A percentile compares a stretch with the other conserved stretches of the same genome.
These are phyloP conservation scores for Bellardia bayeri DNA, from an alignment of 2,888 invertebrate species.

Conservation along the genomic window DNA sequence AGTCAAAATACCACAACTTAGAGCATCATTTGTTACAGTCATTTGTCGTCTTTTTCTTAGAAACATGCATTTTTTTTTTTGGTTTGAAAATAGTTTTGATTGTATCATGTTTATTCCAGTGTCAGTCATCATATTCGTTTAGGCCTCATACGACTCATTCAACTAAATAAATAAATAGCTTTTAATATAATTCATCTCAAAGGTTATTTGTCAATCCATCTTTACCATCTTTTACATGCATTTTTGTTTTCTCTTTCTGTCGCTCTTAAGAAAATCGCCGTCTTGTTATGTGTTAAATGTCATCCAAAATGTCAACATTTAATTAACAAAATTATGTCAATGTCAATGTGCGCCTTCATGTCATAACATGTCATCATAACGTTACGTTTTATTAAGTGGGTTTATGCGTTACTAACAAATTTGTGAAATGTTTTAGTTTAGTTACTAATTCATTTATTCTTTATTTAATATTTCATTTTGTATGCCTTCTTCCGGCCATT, in stretches of 20 bases:
- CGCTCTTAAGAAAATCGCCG: constrained; percentile 54
- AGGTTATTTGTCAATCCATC: constrained; percentile 3
- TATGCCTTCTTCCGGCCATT: constrained; percentile 28
- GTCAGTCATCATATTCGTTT: constrained; percentile 44
- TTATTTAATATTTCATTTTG: constrained; percentile 7
- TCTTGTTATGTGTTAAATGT: constrained; percentile 57
- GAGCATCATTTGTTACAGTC: constrained; percentile 52
- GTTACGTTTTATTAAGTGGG: constrained; percentile 64
- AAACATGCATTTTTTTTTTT: constrained; percentile 38
- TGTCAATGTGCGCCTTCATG: constrained; percentile 68
- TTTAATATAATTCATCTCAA: constrained; percentile 29
- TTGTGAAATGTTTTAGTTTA: constrained; percentile 16
- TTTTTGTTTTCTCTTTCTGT: constrained; percentile 51
- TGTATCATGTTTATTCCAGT: constrained; percentile 46
- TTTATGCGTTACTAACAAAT: constrained; percentile 63
- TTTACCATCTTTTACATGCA: background rate
- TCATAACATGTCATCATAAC: constrained; percentile 69
- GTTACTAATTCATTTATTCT: background rate
- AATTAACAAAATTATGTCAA: constrained; percentile 58
- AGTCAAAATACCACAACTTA: constrained; percentile 29
- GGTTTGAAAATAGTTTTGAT: constrained; percentile 51
- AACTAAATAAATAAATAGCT: constrained; percentile 28
- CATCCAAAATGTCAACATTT: constrained; percentile 60
- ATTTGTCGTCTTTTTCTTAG: constrained; percentile 58
- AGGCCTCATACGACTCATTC: constrained; percentile 32